Evolutionary conservation across 2,797 vertebrate genomes (phyloP), one percentile per base, ranked within the genome.

Genomic region (Gymnothorax reevesii): DNA sequence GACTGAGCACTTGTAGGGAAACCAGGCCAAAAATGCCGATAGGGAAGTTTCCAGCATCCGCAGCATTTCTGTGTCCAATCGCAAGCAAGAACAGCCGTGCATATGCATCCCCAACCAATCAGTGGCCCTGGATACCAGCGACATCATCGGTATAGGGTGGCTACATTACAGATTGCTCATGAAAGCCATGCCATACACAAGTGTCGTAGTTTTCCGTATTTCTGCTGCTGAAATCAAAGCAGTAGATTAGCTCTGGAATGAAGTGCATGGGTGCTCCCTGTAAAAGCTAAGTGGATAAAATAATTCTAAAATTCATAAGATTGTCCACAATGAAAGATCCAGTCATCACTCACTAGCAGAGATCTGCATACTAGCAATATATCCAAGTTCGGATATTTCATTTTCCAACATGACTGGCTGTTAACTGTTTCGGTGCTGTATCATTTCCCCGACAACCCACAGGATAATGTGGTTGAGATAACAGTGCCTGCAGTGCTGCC

Each of bases 1-100:
- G 91, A 91, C 89, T 91, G 90, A 89, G 55, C 90, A 94, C 93
- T 95, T 94, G 95, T 92, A 89, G 92, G 91, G 92, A 92, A 92
- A 93, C 92, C 92, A 92, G 92, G 91, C 87, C 33, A 87, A 90
- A 91, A 93, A 92, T 93, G 92, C 91, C 91, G 91, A 49, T 4
- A 0, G 42, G 90, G 87, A 88, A 87, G 86, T 86, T 92, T 88
- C 87, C 49, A 75, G 71, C 22, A 22, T 80, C 85, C 59, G 49
- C 52, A 0, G 86, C 85, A 83, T 4, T 87, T 91, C 88, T 85
- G 89, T 90, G 91, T 89, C 88, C 87, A 77, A 55, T 89, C 88
- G 83, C 87, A 85, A 87, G 86, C 88, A 89, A 88, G 88, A 84
- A 73, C 82, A 1, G 9, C 2, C 10, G 15, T 52, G 88, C 73